phyloP scores from a whole-genome alignment of 2,113 vertebrate genomes.

The Lycaon pictus region DNA sequence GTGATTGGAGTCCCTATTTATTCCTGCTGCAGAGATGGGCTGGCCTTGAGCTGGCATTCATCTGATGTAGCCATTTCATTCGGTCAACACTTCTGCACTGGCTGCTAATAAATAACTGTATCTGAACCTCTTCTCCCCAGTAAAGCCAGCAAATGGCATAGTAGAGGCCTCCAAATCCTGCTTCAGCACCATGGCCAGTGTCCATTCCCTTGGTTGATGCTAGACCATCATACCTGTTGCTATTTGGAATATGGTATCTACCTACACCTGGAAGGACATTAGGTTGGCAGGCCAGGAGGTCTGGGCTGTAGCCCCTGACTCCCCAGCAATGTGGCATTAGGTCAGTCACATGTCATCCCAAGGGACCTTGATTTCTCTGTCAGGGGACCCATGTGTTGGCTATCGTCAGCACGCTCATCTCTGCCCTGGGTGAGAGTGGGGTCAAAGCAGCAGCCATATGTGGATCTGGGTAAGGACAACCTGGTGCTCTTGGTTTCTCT shows the following conservation, averaged over 20 bases:
- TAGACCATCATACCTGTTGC: neutral
- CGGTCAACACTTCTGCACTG: neutral
- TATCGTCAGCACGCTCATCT: neutral
- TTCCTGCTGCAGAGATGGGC: neutral
- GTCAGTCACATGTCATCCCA: neutral
- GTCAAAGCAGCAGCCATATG: neutral
- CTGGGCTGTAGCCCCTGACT: neutral
- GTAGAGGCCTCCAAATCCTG: neutral
- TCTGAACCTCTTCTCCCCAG: neutral
- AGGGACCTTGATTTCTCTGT: neutral
- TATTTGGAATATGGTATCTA: neutral
- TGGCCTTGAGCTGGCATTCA: neutral
- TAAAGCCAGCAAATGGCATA: neutral
- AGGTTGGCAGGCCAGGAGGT: neutral
- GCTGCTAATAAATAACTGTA: neutral
- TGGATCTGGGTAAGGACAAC: neutral
- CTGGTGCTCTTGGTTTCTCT: conserved; percentile 15
- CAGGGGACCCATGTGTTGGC: neutral
- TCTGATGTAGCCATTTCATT: neutral
- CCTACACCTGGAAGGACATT: neutral
- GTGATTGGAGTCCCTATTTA: neutral
- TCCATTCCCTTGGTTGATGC: neutral
- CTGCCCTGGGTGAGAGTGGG: neutral
- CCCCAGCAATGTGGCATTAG: neutral
- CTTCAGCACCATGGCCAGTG: conserved; percentile 27